Conservation (phyloP, 2,797 vertebrate species). For the Chanos chanos region DNA sequence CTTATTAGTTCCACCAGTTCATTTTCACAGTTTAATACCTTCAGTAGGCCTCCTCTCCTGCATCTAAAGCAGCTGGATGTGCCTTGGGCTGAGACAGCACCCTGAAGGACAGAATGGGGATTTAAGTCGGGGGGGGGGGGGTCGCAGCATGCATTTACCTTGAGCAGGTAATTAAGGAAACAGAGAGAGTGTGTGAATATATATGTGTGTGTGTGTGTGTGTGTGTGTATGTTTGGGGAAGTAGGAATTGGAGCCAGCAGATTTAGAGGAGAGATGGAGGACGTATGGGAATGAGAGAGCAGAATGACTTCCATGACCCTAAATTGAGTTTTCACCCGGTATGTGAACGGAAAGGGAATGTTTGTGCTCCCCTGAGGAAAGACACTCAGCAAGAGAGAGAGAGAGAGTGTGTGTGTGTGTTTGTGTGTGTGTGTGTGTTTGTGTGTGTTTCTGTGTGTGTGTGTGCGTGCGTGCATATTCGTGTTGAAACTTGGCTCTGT, state of each 20-base stretch:
- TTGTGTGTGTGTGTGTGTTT: neutral
- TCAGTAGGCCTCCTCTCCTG: slow-evolving; percentile 52
- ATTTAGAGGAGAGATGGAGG: slow-evolving; percentile 22
- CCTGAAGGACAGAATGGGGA: slow-evolving; percentile 20
- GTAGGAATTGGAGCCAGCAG: slow-evolving; percentile 33
- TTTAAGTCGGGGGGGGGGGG: slow-evolving; percentile 22
- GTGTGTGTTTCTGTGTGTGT: neutral
- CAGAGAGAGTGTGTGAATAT: neutral
- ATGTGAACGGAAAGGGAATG: slow-evolving; percentile 53
- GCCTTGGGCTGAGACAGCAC: slow-evolving; percentile 48
- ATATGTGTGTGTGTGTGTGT: slow-evolving; percentile 12
- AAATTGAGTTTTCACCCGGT: slow-evolving; percentile 54
- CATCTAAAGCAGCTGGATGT: slow-evolving; percentile 64
- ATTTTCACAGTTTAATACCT: slow-evolving; percentile 67
- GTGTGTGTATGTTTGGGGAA: slow-evolving; percentile 6
- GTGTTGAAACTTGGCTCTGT: neutral
- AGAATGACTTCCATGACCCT: slow-evolving; percentile 27
- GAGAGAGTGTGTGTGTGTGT: neutral
- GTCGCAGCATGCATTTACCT: slow-evolving; percentile 6
- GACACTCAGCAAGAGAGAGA: slow-evolving; percentile 32
- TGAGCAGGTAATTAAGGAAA: slow-evolving; percentile 46
- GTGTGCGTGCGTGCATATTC: neutral
- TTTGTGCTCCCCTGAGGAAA: slow-evolving; percentile 31
- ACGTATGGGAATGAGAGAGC: neutral
- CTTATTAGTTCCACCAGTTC: slow-evolving; percentile 73